phyloP scores from a whole-genome alignment of 2,888 invertebrate species.

The Cecidostiba fungosa region DNA sequence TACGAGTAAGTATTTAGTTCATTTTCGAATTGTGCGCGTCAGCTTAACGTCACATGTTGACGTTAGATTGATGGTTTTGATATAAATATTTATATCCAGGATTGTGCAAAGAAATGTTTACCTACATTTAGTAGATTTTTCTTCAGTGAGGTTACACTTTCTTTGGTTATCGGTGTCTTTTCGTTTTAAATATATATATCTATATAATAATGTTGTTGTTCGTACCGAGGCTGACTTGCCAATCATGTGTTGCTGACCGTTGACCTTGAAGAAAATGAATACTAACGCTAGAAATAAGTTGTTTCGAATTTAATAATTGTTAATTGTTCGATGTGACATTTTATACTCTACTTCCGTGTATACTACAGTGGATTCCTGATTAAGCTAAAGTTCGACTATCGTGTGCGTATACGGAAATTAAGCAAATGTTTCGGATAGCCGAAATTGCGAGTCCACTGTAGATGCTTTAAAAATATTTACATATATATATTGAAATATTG shows the following conservation, averaged over 20 bases:
- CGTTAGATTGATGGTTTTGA: background rate
- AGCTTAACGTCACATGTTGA: background rate
- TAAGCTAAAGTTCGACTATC: background rate
- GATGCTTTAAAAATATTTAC: background rate
- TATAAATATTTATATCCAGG: background rate
- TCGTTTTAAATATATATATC: conserved; percentile 43
- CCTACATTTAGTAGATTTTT: conserved; percentile 29
- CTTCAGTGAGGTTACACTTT: conserved; percentile 28
- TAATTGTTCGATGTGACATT: conserved; percentile 36
- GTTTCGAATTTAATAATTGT: conserved; percentile 6
- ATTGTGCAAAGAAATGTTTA: conserved; percentile 2
- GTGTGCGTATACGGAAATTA: background rate
- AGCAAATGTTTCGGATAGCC: background rate
- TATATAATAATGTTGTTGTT: conserved; percentile 45
- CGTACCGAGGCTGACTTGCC: conserved; percentile 44
- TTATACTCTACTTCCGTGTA: background rate
- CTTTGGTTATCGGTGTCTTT: conserved; percentile 38
- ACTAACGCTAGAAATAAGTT: background rate
- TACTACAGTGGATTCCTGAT: conserved; percentile 31
- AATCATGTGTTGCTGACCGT: conserved; percentile 52
- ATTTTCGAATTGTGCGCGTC: background rate
- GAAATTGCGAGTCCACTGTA: conserved; percentile 6
- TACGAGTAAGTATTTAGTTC: background rate
- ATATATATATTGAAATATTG: background rate
- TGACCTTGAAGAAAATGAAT: background rate